Conservation (phyloP, 2,797 vertebrate genomes). For the Xenopus petersii region DNA sequence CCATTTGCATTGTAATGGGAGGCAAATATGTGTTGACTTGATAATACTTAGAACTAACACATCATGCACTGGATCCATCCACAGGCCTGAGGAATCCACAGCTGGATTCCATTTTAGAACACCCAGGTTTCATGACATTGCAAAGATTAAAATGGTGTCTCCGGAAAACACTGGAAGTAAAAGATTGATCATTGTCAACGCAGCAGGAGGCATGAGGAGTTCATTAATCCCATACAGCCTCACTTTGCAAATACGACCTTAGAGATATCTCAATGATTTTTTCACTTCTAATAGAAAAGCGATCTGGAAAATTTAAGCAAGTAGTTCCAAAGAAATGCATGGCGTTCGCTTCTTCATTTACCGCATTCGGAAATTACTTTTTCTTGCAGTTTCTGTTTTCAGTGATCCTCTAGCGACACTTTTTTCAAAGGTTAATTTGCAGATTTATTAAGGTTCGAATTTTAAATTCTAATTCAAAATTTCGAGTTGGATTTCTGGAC, state of each 20-base stretch:
- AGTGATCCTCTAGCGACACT: too few species aligned
- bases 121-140: constrained; percentile 39
- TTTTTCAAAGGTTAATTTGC: too few species aligned
- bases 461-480: too few species aligned
- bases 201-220: constrained; percentile 35
- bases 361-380: too few species aligned
- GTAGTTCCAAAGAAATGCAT: constrained; percentile 22
- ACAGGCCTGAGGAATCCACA: constrained; percentile 44
- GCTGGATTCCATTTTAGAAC: constrained; percentile 43
- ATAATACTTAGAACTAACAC: constrained; percentile 18
- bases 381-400: too few species aligned
- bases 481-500: too few species aligned
- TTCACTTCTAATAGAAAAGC: constrained; percentile 16
- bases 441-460: too few species aligned
- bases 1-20: too few species aligned
- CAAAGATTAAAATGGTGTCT: constrained; percentile 40
- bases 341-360: constrained; percentile 9
- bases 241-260: constrained; percentile 17
- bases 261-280: constrained; percentile 17
- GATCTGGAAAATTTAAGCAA: constrained; percentile 25
- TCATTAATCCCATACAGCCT: constrained; percentile 37
- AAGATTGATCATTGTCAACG: constrained; percentile 38
- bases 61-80: constrained; percentile 21
- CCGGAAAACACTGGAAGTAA: constrained; percentile 19
- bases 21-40: constrained; percentile 9